Base-by-base conservation (phyloP, 2,888 invertebrate species). In the Xestia c-nigrum region DNA sequence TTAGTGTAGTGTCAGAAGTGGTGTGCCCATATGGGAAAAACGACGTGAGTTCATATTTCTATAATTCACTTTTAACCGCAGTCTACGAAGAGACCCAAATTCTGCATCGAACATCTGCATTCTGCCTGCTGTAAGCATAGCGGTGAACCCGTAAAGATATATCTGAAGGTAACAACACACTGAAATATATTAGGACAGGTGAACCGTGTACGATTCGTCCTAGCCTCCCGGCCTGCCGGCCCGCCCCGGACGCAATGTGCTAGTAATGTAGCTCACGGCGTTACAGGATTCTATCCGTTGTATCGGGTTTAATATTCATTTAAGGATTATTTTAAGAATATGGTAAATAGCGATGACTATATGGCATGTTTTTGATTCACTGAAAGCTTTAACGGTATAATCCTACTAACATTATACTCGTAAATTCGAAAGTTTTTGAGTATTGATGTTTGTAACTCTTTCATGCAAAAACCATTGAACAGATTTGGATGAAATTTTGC, bases 151-250 rank as follows among this genome's bases (percentile, higher is more conserved):
- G 57, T 59, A 59, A 72, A 78, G 65, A 72, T 79, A 79, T 72
- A 78, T 66, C 72, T 46, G 31, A 66, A 79, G 72, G 79, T 46
- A 77, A 84, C 83, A 71, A 50, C 81, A 61, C 65, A 71, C 55
- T 76, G 80, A 71, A 80, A 81, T 80, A 81, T 81, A 80, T 75
- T 74, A 80, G 76, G 81, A 80, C 80, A 80, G 80, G 80, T 80
- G 80, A 75, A 71, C 70, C 76, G 66, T 75, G 81, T 75, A 81
- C 81, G 70, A 76, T 81, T 75, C 80, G 79, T 68, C 74, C 74
- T 70, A 81, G 75, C 65, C 65, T 55, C 72, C 74, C 75, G 80
- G 75, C 65, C 65, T 55, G 66, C 80, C 80, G 75, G 74, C 46
- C 81, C 80, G 81, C 81, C 80, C 80, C 81, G 80, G 80, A 80